Base-by-base conservation (phyloP, 1,140 invertebrate genomes). In the Akabosia matsudoensis region DNA sequence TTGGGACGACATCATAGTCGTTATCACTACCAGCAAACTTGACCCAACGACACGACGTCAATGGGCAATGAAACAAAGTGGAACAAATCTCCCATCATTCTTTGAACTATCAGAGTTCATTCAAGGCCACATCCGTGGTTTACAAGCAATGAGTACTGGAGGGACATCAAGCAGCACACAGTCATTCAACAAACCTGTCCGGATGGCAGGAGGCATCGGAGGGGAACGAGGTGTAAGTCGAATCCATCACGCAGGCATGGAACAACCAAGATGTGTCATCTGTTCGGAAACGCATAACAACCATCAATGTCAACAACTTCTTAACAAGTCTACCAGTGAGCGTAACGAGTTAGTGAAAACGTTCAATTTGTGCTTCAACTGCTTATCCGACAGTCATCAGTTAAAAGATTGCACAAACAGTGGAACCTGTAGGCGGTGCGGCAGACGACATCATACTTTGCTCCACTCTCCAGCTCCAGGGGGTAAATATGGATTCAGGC, bases 1-100 rank as follows among this genome's bases (percentile, higher is more conserved):
- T 0, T 82, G 80, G 80, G 78, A 82, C 71, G n/a, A 70, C 0
- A 24, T 82, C 0, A 33, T 82, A 51, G 52, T 82, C 18, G 67
- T 70, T 51, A 76, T 79, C 34, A 37, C 80, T 22, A 70, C 33
- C 33, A 72, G 70, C n/a, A 82, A 80, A 72, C 45, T 82, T 18
- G 79, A 80, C 76, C 24, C 16, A 34, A 75, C 34, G 13, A 77
- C 76, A 1, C 64, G 51, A n/a, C 70, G 77, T 72, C 74, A 79
- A 24, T 82, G 80, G 79, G 79, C 81, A 54, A 51, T 67, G 10
- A 70, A 30, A 33, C 56, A 77, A 28, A 76, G 73, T 1, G 28
- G 31, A 61, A 76, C 75, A n/a, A 52, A 54, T 0, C 24, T 80
- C 10, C 79, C 80, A 22, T 76, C 0, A 3, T 30, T 78, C 70